Percentiles rank a stretch among this genome's conserved stretches.
These are phyloP conservation scores for Ormyrus labotus DNA, from an alignment of 2,888 invertebrate genomes.

Conservation along the genomic window DNA sequence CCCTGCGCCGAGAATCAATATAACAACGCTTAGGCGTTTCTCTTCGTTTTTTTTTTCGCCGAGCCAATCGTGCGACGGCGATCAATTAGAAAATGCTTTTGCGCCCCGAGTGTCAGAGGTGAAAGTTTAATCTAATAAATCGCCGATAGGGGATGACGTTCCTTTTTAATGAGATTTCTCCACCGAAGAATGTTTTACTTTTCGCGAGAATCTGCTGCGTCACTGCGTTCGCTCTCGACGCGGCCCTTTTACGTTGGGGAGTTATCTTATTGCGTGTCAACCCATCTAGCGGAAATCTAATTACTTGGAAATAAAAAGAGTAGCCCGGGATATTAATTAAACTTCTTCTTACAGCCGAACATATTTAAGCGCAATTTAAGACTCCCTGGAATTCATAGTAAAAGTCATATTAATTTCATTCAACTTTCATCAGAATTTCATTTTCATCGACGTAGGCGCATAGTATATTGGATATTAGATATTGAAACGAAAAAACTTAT, in stretches of 20 bases:
- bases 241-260: too few species aligned
- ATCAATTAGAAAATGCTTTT: slow-evolving; percentile 49
- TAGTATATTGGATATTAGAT: too few species aligned
- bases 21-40: slow-evolving; percentile 56
- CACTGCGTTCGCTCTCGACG: slow-evolving; percentile 9
- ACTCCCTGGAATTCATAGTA: too few species aligned
- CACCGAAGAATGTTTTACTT: slow-evolving; percentile 52
- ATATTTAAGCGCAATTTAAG: too few species aligned
- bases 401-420: too few species aligned
- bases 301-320: slow-evolving; percentile 5
- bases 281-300: slow-evolving; percentile 25
- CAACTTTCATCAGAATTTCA: too few species aligned
- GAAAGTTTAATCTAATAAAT: slow-evolving; percentile 55
- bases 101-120: slow-evolving; percentile 27
- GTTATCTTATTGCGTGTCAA: slow-evolving; percentile 17
- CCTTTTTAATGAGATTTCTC: slow-evolving; percentile 53
- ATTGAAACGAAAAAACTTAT: too few species aligned
- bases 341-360: too few species aligned
- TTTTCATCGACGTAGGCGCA: too few species aligned
- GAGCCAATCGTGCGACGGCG: slow-evolving; percentile 32
- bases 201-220: slow-evolving; percentile 31
- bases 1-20: slow-evolving; percentile 65
- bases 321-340: too few species aligned
- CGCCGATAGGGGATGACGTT: slow-evolving; percentile 41
- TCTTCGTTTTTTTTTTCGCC: background rate